These are phyloP conservation scores for Callocephalon fimbriatum DNA, from an alignment of 2,113 vertebrate species.

Conservation along the genomic window DNA sequence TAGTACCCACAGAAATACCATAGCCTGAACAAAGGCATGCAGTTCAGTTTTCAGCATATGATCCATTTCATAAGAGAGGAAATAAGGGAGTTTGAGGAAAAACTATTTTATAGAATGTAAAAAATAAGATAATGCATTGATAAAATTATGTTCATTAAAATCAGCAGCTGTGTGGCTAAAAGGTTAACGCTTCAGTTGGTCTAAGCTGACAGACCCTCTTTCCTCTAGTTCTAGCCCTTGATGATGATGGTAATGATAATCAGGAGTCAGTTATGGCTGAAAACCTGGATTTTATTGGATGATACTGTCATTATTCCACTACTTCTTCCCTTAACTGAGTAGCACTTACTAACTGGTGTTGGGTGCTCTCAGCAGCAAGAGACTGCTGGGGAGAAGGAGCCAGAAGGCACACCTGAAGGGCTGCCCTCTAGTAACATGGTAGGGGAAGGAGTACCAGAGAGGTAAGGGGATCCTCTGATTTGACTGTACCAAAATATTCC, in stretches of 20 bases:
- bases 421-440: background rate
- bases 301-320: background rate
- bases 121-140: background rate
- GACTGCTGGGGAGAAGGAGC: background rate
- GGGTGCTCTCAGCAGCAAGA: background rate
- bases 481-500: background rate
- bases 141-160: background rate
- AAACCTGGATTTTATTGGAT: background rate
- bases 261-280: background rate
- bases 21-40: background rate
- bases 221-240: background rate
- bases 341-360: background rate
- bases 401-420: background rate
- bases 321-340: background rate
- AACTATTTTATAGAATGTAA: background rate
- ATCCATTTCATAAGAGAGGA: background rate
- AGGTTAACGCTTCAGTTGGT: background rate
- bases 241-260: background rate
- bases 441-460: background rate
- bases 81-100: background rate
- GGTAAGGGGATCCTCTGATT: background rate
- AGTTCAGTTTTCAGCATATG: background rate
- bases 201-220: background rate
- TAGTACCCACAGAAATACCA: background rate
- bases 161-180: background rate